Conservation (phyloP, 2,113 vertebrate genomes). For the Oryzias woworae region DNA sequence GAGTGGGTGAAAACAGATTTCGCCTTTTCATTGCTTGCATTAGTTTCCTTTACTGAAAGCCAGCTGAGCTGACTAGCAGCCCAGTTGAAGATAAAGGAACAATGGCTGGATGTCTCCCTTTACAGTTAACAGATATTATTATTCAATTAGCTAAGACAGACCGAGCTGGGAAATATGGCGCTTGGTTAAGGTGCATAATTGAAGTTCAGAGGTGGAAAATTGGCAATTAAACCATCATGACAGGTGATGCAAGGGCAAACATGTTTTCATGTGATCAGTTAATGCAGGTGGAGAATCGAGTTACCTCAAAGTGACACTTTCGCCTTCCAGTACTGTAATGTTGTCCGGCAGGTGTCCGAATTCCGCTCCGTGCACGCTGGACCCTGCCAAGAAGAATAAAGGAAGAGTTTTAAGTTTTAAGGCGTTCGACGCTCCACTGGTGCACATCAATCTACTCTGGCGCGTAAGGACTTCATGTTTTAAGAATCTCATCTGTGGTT, state of each 20-base stretch:
- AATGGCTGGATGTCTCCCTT: constrained; percentile 1
- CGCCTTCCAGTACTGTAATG: constrained; percentile 80
- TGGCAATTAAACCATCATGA: constrained; percentile 41
- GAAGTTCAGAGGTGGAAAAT: constrained; percentile 39
- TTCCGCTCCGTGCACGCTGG: constrained; percentile 67
- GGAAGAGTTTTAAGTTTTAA: constrained; percentile 52
- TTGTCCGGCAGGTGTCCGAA: constrained; percentile 79
- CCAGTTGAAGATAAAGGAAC: neutral
- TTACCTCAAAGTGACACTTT: constrained; percentile 79
- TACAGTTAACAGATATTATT: constrained; percentile 35
- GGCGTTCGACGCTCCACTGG: constrained; percentile 40
- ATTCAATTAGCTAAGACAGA: constrained; percentile 45
- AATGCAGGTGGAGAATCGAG: constrained; percentile 60
- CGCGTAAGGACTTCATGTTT: constrained; percentile 17
- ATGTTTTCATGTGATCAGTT: constrained; percentile 55
- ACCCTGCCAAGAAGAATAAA: constrained; percentile 67
- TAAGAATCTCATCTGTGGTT: constrained; percentile 22
- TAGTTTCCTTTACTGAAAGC: constrained; percentile 2
- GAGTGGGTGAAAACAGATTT: constrained; percentile 31
- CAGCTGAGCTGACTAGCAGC: constrained; percentile 1
- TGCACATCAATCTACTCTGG: constrained; percentile 38
- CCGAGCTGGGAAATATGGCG: constrained; percentile 32
- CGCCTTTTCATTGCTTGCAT: constrained; percentile 42
- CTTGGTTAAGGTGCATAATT: constrained; percentile 31
- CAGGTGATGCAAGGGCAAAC: constrained; percentile 45